Percentiles rank a stretch among this genome's conserved stretches.
These are phyloP conservation scores for Ptychoptera albimana DNA, from an alignment of 2,888 invertebrate genomes.

Conservation along the genomic window DNA sequence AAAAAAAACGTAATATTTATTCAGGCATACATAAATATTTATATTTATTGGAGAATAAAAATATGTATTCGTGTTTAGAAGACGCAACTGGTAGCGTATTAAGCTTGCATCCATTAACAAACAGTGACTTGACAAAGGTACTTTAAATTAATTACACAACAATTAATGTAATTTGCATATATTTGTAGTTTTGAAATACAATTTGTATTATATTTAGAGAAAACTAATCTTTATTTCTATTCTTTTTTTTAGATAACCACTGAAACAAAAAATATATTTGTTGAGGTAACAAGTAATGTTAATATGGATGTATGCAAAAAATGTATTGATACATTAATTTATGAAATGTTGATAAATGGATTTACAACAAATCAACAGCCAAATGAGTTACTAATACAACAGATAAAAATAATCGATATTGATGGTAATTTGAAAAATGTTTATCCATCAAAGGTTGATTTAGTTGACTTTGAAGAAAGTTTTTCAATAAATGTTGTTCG, in stretches of 20 bases:
- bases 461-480: conserved; percentile 18
- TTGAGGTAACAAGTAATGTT: conserved; percentile 61
- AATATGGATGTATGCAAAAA: conserved; percentile 47
- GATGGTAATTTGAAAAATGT: conserved; percentile 57
- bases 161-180: too few relatives aligned
- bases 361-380: conserved; percentile 16
- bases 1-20: conserved; percentile 67
- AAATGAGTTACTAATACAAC: conserved; percentile 35
- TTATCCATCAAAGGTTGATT: conserved; percentile 63
- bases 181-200: too few relatives aligned
- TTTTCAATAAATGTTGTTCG: conserved; percentile 1
- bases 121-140: conserved; percentile 67
- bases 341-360: conserved; percentile 42
- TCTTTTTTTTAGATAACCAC: conserved; percentile 45
- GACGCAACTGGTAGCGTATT: conserved; percentile 50
- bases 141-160: conserved; percentile 5
- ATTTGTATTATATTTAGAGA: too few relatives aligned
- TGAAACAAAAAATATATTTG: conserved; percentile 45
- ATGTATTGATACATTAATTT: conserved; percentile 49
- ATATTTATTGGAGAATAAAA: conserved; percentile 58
- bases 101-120: conserved; percentile 77
- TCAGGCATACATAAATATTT: conserved; percentile 75
- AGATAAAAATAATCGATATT: conserved; percentile 54
- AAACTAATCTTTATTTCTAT: too few relatives aligned
- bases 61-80: conserved; percentile 53